Conservation (phyloP, 92 coral and sea anemone species). For the Blastomussa wellsi region DNA sequence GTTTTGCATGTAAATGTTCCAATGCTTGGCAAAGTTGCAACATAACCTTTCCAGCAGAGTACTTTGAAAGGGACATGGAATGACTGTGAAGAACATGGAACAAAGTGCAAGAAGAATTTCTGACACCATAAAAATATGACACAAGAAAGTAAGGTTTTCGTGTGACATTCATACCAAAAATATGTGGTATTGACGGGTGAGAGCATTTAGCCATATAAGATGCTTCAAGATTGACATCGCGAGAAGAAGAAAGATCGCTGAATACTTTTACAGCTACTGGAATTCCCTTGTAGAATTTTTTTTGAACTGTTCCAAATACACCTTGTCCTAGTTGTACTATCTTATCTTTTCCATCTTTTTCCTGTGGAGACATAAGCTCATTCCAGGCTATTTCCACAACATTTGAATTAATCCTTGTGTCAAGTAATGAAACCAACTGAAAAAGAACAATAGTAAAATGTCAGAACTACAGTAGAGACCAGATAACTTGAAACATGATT, state of each 20-base stretch:
- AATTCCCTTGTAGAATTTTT: conserved; percentile 42
- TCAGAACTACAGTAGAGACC: no score
- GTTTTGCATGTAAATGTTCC: conserved; percentile 1
- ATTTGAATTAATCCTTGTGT: no score
- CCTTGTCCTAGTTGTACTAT: background rate
- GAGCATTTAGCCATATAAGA: conserved; percentile 13
- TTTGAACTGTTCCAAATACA: conserved; percentile 10
- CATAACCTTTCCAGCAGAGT: conserved; percentile 32
- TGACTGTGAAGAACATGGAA: conserved; percentile 1
- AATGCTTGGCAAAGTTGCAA: background rate
- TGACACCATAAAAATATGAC: conserved; percentile 37
- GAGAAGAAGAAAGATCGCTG: conserved; percentile 22
- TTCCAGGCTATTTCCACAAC: no score
- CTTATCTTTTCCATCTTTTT: background rate
- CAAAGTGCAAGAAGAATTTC: conserved; percentile 22
- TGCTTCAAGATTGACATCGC: conserved; percentile 36
- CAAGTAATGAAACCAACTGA: no score
- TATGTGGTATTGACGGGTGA: conserved; percentile 38
- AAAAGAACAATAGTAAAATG: no score
- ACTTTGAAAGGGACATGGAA: conserved; percentile 32
- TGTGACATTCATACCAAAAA: conserved; percentile 34
- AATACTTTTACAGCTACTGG: conserved; percentile 37
- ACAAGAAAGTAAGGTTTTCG: conserved; percentile 47
- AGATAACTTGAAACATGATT: no score
- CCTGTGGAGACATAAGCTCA: background rate